A percentile compares a stretch with the other conserved stretches of the same genome.
phyloP scores from a whole-genome alignment of 2,888 invertebrate species.

The Copidosoma aretas region DNA sequence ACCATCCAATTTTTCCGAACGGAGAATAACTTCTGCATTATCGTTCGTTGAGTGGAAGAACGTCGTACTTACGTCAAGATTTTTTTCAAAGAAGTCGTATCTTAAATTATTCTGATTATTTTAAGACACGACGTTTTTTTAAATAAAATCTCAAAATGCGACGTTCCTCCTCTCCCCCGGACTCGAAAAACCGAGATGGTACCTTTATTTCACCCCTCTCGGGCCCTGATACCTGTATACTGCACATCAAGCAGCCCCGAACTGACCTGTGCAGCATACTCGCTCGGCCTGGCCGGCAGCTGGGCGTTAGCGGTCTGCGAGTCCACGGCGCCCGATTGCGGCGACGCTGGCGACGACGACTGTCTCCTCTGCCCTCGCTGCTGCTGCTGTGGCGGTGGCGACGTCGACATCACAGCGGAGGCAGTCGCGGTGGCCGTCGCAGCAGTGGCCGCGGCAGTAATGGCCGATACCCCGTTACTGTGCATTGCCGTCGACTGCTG shows the following conservation, averaged over 20 bases:
- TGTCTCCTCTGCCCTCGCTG: background rate
- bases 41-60: too few species aligned
- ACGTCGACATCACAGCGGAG: conserved; percentile 4
- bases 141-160: too few species aligned
- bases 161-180: too few species aligned
- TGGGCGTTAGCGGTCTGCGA: background rate
- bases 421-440: background rate
- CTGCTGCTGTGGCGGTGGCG: conserved; percentile 5
- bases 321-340: background rate
- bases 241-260: background rate
- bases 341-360: background rate
- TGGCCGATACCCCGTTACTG: conserved; percentile 35
- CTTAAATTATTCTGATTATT: too few species aligned
- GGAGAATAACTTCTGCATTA: too few species aligned
- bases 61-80: too few species aligned
- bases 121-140: too few species aligned
- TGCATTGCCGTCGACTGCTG: conserved; percentile 59
- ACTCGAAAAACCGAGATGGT: too few species aligned
- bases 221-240: background rate
- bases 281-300: background rate
- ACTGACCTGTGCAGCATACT: background rate
- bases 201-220: too few species aligned
- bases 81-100: too few species aligned
- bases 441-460: background rate
- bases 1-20: too few species aligned